Evolutionary conservation across 2,113 vertebrate species (phyloP), one percentile per base, ranked within the genome.

Genomic region (Neofelis nebulosa): DNA sequence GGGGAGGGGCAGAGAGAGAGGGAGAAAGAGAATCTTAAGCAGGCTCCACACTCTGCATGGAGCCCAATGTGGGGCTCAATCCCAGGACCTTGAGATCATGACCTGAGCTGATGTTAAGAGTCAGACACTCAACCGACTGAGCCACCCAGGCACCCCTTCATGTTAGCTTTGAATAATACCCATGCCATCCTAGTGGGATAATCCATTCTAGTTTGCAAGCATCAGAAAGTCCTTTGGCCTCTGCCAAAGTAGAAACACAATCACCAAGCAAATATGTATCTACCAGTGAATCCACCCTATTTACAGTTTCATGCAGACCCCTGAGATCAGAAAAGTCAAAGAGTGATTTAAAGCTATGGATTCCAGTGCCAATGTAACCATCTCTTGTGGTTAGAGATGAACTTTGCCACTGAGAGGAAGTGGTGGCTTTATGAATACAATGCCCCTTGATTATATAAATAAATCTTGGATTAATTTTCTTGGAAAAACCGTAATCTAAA

Each of bases 161-260:
- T 5, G 11, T 4, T 3, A 8, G 6, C 23, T 65, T 7, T 63
- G 38, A 12, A 9, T 2, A 33, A 25, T 25, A 12, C 7, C 16
- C 16, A 6, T 1, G 29, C 1, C 29, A 23, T 31, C 4, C 18
- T 9, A 73, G 36, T 33, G 33, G 16, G 52, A 33, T 25, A 25
- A 23, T 14, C 9, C 21, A 15, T 21, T 87, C 52, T 31, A 23
- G 69, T 52, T 21, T 14, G 27, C 31, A 13, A 45, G 18, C 50
- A 29, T 78, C 61, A n/a, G 0, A 73, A 89, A 85, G n/a, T 18
- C 45, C 45, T 89, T 57, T 29, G 12, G 29, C 19, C 15, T 48
- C 52, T n/a, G n/a, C 57, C 50, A 52, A 69, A 31, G 33, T 3
- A 31, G 63, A 16, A 61, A 63, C 7, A 55, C 18, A 71, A 50